Conservation (phyloP, 37 sponge, comb jelly and placozoan species). For the Mnemiopsis leidyi region DNA sequence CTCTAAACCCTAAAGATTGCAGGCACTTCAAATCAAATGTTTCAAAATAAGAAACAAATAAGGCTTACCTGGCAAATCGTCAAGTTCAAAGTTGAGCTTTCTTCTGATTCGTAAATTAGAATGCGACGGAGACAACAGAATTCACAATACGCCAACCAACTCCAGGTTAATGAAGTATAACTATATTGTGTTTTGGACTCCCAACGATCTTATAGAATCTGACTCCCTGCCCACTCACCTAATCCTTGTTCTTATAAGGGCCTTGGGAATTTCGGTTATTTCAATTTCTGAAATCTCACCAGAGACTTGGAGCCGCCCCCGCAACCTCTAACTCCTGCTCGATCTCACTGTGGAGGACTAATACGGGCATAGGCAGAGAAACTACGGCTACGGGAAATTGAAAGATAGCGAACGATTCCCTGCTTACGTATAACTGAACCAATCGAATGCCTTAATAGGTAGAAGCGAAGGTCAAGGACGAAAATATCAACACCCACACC, state of each 20-base stretch:
- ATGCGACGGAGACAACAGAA: neutral
- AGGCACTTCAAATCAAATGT: too few relatives aligned
- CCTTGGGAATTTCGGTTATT: neutral
- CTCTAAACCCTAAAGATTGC: too few relatives aligned
- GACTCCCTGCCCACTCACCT: neutral
- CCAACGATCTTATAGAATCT: neutral
- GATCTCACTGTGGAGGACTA: neutral
- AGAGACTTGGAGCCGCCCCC: neutral
- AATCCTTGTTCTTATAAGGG: neutral
- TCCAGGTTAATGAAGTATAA: neutral
- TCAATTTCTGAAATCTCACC: neutral
- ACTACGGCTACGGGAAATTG: neutral
- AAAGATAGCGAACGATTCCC: neutral
- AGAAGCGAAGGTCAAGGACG: neutral
- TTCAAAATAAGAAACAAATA: too few relatives aligned
- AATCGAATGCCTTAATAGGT: neutral
- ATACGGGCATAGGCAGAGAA: neutral
- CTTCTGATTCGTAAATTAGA: neutral
- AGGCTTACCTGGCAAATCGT: too few relatives aligned
- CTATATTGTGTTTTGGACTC: too few relatives aligned
- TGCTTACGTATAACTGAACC: neutral
- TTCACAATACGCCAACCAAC: neutral
- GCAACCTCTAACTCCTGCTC: neutral
- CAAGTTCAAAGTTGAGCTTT: neutral
- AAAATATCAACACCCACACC: neutral